Base-by-base conservation (phyloP, 2,797 vertebrate species). In the Phoxinus dragarum region DNA sequence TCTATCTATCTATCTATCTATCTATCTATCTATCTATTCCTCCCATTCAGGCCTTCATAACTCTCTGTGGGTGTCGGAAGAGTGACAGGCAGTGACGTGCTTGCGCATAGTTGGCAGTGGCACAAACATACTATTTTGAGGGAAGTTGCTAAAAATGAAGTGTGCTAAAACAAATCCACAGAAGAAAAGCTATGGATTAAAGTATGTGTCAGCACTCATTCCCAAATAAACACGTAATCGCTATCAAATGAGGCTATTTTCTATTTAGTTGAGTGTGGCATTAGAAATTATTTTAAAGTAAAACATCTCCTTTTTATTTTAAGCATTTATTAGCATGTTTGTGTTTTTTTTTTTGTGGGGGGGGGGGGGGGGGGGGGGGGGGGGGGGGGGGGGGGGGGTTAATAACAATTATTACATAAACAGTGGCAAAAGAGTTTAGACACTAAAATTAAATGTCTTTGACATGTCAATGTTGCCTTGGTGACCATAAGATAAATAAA, bases 71-170 rank as follows among this genome's bases (percentile, higher is more conserved):
- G 64, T 14, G 40, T 74, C 14, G 7, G 64, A 82, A 59, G 72
- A 38, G 76, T 77, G 79, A 76, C 84, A 84, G 27, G 34, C 69
- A 76, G 86, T 56, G 76, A 80, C n/a, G 21, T 69, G 84, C 31
- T 72, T 12, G 8, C 52, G 72, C 75, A 84, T 69, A 40, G 47
- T 16, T 47, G 14, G 47, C 47, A 47, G 14, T 77, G 64, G 61
- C 47, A 76, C 23, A 76, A 80, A 67, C 44, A 80, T 23, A 67
- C 31, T 36, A 49, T 49, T 42, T n/a, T 6, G 47, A 64, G 21
- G 64, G 44, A 80, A 34, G 49, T 52, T 66, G 44, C 44, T 52
- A 49, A 52, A 67, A 69, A 67, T 69, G 0, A 14, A 69, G 21
- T 21, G 19, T 56, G 49, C 16, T 54, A 54, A 54, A 54, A 75